Conservation (phyloP, 1,140 invertebrate species). For the Atta cephalotes region DNA sequence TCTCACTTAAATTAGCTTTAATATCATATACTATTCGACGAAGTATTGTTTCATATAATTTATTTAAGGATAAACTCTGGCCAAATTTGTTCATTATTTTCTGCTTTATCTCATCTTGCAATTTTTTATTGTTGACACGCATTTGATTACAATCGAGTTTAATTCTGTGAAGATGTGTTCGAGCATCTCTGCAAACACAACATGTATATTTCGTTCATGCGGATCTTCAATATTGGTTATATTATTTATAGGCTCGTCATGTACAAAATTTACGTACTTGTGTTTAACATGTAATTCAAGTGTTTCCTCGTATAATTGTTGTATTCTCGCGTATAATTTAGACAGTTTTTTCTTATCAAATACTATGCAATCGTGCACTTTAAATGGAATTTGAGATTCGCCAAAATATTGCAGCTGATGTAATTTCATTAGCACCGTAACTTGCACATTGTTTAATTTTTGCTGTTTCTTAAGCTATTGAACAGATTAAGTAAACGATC, state of each 20-base stretch:
- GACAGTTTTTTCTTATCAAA: constrained; percentile 88
- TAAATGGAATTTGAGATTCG: constrained; percentile 84
- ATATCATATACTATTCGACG: constrained; percentile 86
- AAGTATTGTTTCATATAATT: constrained; percentile 87
- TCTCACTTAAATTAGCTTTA: constrained; percentile 84
- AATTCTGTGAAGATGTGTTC: constrained; percentile 86
- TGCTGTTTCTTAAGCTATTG: constrained; percentile 89
- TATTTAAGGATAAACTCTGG: constrained; percentile 85
- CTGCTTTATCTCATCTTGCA: constrained; percentile 86
- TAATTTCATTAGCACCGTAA: constrained; percentile 89
- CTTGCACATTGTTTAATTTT: constrained; percentile 89
- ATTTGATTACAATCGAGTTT: constrained; percentile 87
- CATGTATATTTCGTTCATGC: neutral
- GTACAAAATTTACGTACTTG: constrained; percentile 82
- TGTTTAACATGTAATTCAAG: constrained; percentile 87
- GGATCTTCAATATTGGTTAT: too few relatives aligned
- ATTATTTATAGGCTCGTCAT: neutral
- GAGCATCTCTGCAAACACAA: constrained; percentile 82
- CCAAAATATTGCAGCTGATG: constrained; percentile 89
- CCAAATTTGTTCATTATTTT: constrained; percentile 88
- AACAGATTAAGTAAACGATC: constrained; percentile 46
- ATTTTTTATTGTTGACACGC: constrained; percentile 84
- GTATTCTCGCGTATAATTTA: constrained; percentile 88
- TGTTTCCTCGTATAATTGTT: constrained; percentile 89
- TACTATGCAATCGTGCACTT: constrained; percentile 88